Conservation (phyloP, 1,140 invertebrate species). For the Drosophila athabasca region DNA sequence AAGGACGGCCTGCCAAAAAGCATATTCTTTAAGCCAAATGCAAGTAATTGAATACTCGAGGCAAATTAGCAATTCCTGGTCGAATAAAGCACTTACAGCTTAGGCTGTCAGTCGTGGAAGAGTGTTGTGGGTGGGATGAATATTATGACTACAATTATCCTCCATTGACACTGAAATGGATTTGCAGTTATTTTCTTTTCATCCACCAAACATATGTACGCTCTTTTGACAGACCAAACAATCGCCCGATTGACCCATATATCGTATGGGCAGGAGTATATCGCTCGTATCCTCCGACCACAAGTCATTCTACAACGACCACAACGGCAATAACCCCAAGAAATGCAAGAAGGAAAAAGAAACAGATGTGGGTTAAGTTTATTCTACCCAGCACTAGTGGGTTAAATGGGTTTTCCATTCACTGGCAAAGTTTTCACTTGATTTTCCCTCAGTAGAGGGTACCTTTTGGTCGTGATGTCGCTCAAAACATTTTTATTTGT, state of each 20-base stretch:
- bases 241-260: conserved; percentile 33
- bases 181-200: conserved; percentile 2
- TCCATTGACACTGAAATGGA: neutral
- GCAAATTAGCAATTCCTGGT: too few relatives aligned
- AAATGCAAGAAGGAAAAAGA: conserved; percentile 24
- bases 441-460: too few relatives aligned
- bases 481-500: too few relatives aligned
- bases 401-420: too few relatives aligned
- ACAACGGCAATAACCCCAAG: conserved; percentile 7
- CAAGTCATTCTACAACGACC: conserved; percentile 44
- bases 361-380: conserved; percentile 34
- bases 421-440: too few relatives aligned
- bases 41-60: too few relatives aligned
- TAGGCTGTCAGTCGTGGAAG: too few relatives aligned
- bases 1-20: too few relatives aligned
- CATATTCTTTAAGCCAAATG: too few relatives aligned
- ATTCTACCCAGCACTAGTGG: neutral
- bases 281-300: conserved; percentile 22
- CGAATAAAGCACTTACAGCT: too few relatives aligned
- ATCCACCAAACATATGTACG: conserved; percentile 12
- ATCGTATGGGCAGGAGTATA: conserved; percentile 19
- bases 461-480: too few relatives aligned
- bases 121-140: neutral
- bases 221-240: conserved; percentile 15
- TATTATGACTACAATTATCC: conserved; percentile 8